Percentiles rank a stretch among this genome's conserved stretches.
Conservation (phyloP, 1,140 invertebrate genomes). For the Oedothorax gibbosus region DNA sequence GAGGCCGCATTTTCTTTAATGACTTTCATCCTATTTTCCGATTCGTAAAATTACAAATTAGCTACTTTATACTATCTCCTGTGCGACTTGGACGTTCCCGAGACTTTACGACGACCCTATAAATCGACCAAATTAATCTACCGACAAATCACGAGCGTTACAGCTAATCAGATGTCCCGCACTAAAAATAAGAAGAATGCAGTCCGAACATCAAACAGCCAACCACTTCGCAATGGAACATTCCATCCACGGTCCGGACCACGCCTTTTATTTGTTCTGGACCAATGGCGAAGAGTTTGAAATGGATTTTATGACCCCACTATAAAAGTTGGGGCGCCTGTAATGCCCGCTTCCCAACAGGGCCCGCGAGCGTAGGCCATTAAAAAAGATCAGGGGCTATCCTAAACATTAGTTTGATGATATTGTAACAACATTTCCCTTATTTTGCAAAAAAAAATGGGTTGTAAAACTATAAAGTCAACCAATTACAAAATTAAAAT, state of each 20-base stretch:
- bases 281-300: slow-evolving; percentile 34
- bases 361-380: slow-evolving; percentile 41
- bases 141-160: slow-evolving; percentile 60
- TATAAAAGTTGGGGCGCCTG: slow-evolving; percentile 60
- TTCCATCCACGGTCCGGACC: slow-evolving; percentile 39
- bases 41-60: too few species aligned
- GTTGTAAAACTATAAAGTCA: too few species aligned
- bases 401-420: too few species aligned
- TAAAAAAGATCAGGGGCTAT: slow-evolving; percentile 40
- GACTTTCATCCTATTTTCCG: too few species aligned
- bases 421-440: too few species aligned
- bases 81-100: neutral
- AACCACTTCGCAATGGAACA: slow-evolving; percentile 42
- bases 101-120: slow-evolving; percentile 49
- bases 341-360: slow-evolving; percentile 48
- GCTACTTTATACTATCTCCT: too few species aligned
- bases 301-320: slow-evolving; percentile 58
- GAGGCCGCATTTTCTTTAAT: too few species aligned
- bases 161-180: slow-evolving; percentile 59
- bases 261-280: slow-evolving; percentile 52
- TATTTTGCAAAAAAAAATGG: too few species aligned
- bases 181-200: slow-evolving; percentile 45
- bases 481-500: too few species aligned
- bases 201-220: slow-evolving; percentile 49
- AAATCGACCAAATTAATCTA: slow-evolving; percentile 59